A percentile compares a stretch with the other conserved stretches of the same genome.
Conservation (phyloP, 2,797 vertebrate species). For the Melanogrammus aeglefinus region DNA sequence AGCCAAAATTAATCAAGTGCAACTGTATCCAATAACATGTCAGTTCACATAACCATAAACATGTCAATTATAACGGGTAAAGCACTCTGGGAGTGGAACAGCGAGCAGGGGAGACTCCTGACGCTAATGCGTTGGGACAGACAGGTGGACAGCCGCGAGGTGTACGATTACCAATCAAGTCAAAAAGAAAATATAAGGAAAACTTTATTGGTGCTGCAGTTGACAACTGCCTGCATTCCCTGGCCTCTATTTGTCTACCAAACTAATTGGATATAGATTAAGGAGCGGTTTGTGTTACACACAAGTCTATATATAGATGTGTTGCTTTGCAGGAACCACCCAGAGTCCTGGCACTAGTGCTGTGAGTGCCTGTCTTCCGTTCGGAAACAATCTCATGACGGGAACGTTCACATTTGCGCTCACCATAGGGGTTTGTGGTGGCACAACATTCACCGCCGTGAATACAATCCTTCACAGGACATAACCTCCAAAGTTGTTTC, state of each 20-base stretch:
- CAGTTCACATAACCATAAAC: constrained; percentile 10
- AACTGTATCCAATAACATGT: constrained; percentile 12
- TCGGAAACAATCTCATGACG: not conserved
- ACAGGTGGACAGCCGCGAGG: not conserved
- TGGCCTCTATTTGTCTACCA: not conserved
- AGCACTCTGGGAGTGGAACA: not conserved
- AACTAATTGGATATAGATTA: constrained; percentile 2
- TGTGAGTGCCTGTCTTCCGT: not conserved
- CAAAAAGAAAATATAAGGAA: not conserved
- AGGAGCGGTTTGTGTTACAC: not conserved
- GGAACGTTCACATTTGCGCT: not conserved
- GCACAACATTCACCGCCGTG: not conserved
- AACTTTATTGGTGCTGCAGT: not conserved
- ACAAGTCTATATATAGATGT: not conserved
- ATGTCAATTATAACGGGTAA: not conserved
- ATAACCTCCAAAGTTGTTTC: not conserved
- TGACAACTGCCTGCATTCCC: not conserved
- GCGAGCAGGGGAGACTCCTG: not conserved
- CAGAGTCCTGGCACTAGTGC: not conserved
- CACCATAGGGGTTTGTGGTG: not conserved
- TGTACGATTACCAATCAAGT: constrained; percentile 5
- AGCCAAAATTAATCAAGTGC: constrained; percentile 22
- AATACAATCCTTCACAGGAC: not conserved
- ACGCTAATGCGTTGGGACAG: not conserved
- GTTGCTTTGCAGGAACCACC: not conserved